These are phyloP conservation scores for Rugalucina vietnamica DNA, from an alignment of 2,888 invertebrate species.

Conservation along the genomic window DNA sequence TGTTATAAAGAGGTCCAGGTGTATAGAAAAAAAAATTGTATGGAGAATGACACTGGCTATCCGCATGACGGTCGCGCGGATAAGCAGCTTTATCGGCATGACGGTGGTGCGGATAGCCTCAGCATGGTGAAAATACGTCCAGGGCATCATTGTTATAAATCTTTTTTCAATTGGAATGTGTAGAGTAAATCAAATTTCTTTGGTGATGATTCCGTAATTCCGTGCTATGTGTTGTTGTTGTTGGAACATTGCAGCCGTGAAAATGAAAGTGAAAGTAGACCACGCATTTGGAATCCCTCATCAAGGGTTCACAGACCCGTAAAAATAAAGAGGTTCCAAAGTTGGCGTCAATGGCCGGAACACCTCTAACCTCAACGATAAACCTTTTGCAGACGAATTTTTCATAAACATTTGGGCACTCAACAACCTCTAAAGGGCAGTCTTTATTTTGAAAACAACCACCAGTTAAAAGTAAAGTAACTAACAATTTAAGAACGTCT, in stretches of 20 bases:
- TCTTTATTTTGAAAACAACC: neutral
- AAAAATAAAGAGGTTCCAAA: constrained; percentile 62
- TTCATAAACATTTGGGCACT: neutral
- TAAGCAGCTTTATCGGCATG: too few relatives aligned
- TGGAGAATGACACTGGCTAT: too few relatives aligned
- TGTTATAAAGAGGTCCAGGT: too few relatives aligned
- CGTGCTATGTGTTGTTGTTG: neutral
- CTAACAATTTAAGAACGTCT: neutral
- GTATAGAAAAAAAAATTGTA: too few relatives aligned
- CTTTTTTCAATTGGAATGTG: neutral
- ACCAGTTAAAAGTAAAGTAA: neutral
- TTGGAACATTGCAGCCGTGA: neutral
- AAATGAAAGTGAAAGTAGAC: neutral
- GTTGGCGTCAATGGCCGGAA: constrained; percentile 48
- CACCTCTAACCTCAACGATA: constrained; percentile 37
- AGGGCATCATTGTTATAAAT: neutral
- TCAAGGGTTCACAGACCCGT: constrained; percentile 32
- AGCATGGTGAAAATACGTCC: neutral
- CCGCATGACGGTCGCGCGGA: too few relatives aligned
- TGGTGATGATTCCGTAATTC: neutral
- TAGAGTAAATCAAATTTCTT: too few relatives aligned
- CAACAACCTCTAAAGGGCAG: neutral
- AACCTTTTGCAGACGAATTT: neutral
- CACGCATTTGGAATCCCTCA: constrained; percentile 41
- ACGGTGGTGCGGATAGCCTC: neutral